phyloP scores from a whole-genome alignment of 2,888 invertebrate genomes.

The Tipula vernalis region DNA sequence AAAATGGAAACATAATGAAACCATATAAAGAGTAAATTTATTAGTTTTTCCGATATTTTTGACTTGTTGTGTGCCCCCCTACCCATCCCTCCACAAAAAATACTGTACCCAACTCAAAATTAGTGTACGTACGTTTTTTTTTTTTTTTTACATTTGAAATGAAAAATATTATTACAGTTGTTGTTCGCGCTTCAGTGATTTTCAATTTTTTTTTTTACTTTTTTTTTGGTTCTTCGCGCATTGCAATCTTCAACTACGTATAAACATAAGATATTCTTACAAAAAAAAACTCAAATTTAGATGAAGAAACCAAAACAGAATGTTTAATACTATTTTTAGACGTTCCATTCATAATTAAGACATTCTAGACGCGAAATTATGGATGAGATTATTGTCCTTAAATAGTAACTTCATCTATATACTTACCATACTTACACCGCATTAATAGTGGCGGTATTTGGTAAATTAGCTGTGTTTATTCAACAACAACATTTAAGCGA shows the following conservation, averaged over 20 bases:
- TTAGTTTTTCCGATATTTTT: background rate
- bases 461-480: background rate
- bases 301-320: background rate
- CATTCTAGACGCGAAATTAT: background rate
- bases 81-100: background rate
- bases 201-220: background rate
- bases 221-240: background rate
- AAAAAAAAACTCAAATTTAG: background rate
- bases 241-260: background rate
- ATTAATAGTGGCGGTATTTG: background rate
- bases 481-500: background rate
- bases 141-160: background rate
- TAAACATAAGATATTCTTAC: background rate
- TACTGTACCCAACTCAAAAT: background rate
- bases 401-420: background rate
- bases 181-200: background rate
- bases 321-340: background rate
- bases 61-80: background rate
- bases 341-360: background rate
- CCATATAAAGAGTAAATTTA: background rate
- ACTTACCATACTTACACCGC: background rate
- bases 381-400: background rate
- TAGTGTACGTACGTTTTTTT: background rate
- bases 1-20: background rate
- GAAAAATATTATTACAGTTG: background rate